phyloP scores from a whole-genome alignment of 2,797 vertebrate species.

The Hyperoplus immaculatus region DNA sequence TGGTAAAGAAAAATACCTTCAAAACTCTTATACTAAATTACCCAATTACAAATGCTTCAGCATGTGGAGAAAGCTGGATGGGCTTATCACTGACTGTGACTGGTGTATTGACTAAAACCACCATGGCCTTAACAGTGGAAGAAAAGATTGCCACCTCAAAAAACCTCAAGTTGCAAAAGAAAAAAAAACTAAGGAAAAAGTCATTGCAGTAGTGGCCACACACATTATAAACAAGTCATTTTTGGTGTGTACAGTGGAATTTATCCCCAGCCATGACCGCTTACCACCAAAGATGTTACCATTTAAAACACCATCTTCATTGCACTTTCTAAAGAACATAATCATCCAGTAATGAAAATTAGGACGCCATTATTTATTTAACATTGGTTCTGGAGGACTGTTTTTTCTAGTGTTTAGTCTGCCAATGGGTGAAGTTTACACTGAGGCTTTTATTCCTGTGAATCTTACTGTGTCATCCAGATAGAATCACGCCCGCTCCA shows the following conservation, averaged over 20 bases:
- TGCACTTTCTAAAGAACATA: background rate
- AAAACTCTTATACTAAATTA: background rate
- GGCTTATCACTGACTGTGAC: constrained; percentile 3
- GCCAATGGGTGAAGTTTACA: constrained; percentile 16
- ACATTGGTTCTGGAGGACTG: background rate
- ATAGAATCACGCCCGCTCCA: constrained; percentile 37
- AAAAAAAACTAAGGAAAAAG: constrained; percentile 31
- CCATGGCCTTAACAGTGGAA: constrained; percentile 33
- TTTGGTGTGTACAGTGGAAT: constrained; percentile 44
- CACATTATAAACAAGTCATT: constrained; percentile 30
- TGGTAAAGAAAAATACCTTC: background rate
- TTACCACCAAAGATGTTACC: constrained; percentile 1
- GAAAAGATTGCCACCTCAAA: constrained; percentile 11
- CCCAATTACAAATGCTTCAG: background rate
- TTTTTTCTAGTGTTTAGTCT: constrained; percentile 31
- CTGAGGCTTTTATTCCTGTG: constrained; percentile 1
- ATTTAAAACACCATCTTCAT: constrained; percentile 18
- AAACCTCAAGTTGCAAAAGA: constrained; percentile 17
- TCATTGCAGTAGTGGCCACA: background rate
- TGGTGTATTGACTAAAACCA: constrained; percentile 9
- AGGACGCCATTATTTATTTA: constrained; percentile 8
- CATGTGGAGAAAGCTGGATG: constrained; percentile 4
- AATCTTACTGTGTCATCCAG: constrained; percentile 36
- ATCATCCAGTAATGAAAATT: background rate
- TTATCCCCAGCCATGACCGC: constrained; percentile 7